Evolutionary conservation across 1,140 invertebrate genomes (phyloP), one percentile per base, ranked within the genome.

Genomic region (Vollenhovia emeryi): DNA sequence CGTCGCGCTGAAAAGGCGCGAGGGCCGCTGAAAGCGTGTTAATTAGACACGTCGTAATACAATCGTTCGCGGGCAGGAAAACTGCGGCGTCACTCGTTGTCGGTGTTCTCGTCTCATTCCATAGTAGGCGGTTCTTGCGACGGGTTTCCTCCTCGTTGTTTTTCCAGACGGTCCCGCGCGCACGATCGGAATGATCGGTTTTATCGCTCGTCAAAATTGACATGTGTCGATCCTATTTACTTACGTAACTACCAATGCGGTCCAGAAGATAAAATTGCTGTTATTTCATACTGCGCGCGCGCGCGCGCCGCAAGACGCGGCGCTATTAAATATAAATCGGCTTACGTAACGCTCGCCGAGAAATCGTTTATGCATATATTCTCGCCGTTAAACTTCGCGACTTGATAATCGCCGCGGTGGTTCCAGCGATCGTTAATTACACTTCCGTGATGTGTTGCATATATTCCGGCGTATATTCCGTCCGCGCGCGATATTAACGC

Each of bases 1-100:
- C n/a, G 11, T 52, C 18, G 8, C 4, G 13, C 13, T 55, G 13
- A 55, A 66, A 50, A 78, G 8, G 9, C 18, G 9, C 15, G 9
- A 13, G 68, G n/a, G 5, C 21, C 36, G n/a, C 40, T 68, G 43
- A 1, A 27, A 50, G 50, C 24, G 27, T 79, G 60, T 52, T 79
- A 50, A 79, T 79, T 64, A 30, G 13, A 64, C 66, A 27, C 33
- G 30, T 36, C 59, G 15, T 36, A 79, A 40, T 52, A 52, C 21
- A 66, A 50, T 76, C 11, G 40, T 13, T 21, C 9, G 15, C 15
- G 24, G 43, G 18, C 48, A 66, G 13, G 13, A 66, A 33, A 66
- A 66, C 4, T 48, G 57, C 15, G 24, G 45, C 33, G 24, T 43
- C n/a, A n/a, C n/a, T n/a, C n/a, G n/a, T n/a, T n/a, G n/a, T 57